phyloP scores from a whole-genome alignment of 2,113 vertebrate species.

The Maylandia zebra region DNA sequence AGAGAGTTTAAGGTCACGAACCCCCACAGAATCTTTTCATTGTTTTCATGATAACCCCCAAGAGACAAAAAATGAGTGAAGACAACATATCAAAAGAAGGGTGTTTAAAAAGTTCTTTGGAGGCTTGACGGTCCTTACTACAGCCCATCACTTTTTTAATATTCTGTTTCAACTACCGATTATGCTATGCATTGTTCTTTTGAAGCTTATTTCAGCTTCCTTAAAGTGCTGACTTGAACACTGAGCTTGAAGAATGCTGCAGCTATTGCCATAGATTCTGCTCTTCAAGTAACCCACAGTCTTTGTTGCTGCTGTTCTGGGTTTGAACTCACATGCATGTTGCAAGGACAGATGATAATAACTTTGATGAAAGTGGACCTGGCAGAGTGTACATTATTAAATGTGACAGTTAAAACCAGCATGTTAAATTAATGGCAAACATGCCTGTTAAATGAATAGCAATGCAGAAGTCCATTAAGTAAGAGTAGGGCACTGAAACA shows the following conservation, averaged over 20 bases:
- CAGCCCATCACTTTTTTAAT: background rate
- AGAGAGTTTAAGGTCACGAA: background rate
- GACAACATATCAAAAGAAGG: background rate
- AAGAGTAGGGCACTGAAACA: background rate
- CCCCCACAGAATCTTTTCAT: background rate
- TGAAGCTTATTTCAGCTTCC: background rate
- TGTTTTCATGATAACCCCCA: background rate
- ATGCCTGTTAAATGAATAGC: background rate
- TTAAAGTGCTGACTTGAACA: background rate
- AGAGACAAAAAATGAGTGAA: background rate
- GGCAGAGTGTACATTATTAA: slow-evolving; percentile 8
- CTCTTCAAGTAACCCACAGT: background rate
- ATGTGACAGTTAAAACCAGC: background rate
- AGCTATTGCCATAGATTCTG: background rate
- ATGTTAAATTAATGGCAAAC: slow-evolving; percentile 13
- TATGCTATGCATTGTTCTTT: background rate
- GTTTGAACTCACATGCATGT: background rate
- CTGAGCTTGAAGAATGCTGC: background rate
- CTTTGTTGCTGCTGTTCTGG: background rate
- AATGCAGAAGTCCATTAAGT: background rate
- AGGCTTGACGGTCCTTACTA: background rate
- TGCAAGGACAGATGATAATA: background rate
- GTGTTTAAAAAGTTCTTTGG: background rate
- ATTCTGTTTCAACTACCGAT: background rate
- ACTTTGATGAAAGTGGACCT: background rate